These are phyloP conservation scores for Aptenodytes patagonicus DNA, from an alignment of 2,113 vertebrate genomes.

Conservation along the genomic window DNA sequence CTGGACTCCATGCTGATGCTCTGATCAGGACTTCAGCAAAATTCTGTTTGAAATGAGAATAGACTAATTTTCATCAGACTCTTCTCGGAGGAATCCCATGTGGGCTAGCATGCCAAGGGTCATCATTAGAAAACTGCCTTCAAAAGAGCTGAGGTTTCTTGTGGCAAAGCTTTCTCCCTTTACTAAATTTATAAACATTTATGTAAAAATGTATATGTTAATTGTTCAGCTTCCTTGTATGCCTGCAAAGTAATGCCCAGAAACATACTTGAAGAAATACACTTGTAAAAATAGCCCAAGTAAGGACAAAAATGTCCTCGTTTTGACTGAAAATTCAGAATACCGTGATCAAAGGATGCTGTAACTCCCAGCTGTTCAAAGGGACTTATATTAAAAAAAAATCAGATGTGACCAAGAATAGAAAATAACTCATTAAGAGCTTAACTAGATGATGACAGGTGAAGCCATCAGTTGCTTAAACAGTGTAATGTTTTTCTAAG, in stretches of 20 bases:
- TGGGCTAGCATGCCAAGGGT: constrained; percentile 96
- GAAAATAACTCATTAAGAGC: constrained; percentile 93
- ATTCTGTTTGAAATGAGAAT: constrained; percentile 99
- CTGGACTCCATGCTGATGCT: constrained; percentile 87
- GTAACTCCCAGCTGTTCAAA: constrained; percentile 96
- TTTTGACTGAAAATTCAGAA: constrained; percentile 94
- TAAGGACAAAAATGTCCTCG: constrained; percentile 73
- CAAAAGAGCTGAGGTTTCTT: constrained; percentile 85
- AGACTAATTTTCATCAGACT: constrained; percentile 98
- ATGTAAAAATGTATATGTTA: constrained; percentile 87
- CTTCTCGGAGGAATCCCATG: constrained; percentile 91
- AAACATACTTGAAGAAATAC: constrained; percentile 68
- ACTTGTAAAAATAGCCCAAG: constrained; percentile 73
- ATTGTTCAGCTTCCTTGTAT: constrained; percentile 69
- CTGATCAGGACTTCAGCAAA: constrained; percentile 96
- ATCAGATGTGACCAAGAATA: constrained; percentile 95
- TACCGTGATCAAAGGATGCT: constrained; percentile 91
- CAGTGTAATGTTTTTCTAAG: constrained; percentile 44
- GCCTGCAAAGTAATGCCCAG: constrained; percentile 56
- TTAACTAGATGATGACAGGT: constrained; percentile 90
- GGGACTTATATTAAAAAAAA: constrained; percentile 87
- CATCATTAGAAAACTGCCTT: constrained; percentile 98
- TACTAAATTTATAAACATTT: constrained; percentile 95
- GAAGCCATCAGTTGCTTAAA: constrained; percentile 78
- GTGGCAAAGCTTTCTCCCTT: constrained; percentile 81